Evolutionary conservation across 1,140 invertebrate genomes (phyloP).

Genomic region (Hycleus cichorii): DNA sequence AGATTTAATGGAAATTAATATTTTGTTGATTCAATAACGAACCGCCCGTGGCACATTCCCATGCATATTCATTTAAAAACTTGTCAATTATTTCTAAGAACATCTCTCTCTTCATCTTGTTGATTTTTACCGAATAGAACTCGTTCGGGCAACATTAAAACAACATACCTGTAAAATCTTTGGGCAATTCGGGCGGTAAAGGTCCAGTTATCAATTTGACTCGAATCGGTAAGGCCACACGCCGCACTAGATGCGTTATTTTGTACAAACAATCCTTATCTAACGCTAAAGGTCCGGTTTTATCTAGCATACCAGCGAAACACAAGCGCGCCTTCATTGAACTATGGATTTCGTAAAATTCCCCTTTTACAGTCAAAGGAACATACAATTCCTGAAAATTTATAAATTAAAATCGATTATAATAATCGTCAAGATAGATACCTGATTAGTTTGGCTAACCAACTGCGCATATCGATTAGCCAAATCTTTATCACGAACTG

Average conservation of each 20-base stretch:
- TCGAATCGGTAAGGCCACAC: constrained; percentile 42
- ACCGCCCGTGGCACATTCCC: not conserved
- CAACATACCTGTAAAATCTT: constrained; percentile 46
- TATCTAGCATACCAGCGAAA: constrained; percentile 38
- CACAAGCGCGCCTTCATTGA: constrained; percentile 43
- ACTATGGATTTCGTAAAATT: constrained; percentile 52
- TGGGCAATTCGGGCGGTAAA: constrained; percentile 48
- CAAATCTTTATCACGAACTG: constrained; percentile 31
- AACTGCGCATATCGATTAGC: constrained; percentile 43
- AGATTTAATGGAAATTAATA: not conserved
- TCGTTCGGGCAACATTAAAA: not conserved
- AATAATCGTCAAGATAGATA: constrained; percentile 7
- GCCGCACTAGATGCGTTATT: constrained; percentile 33
- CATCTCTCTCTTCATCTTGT: not conserved
- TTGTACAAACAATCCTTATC: constrained; percentile 38
- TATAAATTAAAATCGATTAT: not conserved
- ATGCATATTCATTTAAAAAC: constrained; percentile 1
- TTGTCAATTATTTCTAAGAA: constrained; percentile 12
- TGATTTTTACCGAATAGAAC: too few relatives aligned
- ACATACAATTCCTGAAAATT: constrained; percentile 49
- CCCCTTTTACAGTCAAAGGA: constrained; percentile 51
- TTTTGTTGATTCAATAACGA: not conserved
- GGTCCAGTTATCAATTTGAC: constrained; percentile 48
- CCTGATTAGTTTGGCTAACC: constrained; percentile 35
- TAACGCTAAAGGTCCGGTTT: constrained; percentile 32